Conservation (phyloP, 1,140 invertebrate species). For the Drosophila pallidifrons region DNA sequence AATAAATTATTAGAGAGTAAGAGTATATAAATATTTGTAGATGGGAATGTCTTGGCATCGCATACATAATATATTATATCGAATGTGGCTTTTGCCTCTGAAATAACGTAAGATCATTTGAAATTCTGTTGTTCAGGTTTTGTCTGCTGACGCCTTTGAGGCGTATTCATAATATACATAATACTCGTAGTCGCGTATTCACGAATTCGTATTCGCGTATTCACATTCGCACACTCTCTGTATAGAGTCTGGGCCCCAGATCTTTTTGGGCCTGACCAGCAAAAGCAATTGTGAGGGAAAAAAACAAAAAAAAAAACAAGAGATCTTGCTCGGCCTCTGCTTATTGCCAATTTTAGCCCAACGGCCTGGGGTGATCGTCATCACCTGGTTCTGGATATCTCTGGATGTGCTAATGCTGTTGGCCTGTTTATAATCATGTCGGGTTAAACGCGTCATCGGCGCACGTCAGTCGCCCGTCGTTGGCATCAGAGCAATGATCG, state of each 20-base stretch:
- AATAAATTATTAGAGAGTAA: not conserved
- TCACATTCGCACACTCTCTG: not conserved
- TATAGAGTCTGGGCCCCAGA: conserved; percentile 35
- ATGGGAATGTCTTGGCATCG: not conserved
- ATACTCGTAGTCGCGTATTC: no score
- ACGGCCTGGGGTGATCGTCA: conserved; percentile 52
- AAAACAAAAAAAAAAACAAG: not conserved
- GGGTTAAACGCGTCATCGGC: conserved; percentile 68
- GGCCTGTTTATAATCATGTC: conserved; percentile 63
- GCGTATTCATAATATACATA: not conserved
- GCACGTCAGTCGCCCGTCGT: conserved; percentile 63
- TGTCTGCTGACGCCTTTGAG: conserved; percentile 49
- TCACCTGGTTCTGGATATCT: conserved; percentile 62
- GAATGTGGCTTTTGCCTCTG: conserved; percentile 7
- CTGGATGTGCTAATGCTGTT: conserved; percentile 29
- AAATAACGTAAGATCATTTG: conserved; percentile 32
- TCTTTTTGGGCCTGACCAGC: conserved; percentile 29
- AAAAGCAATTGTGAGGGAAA: conserved; percentile 17
- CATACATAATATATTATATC: conserved; percentile 2
- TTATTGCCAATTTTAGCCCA: conserved; percentile 55
- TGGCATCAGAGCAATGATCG: conserved; percentile 10
- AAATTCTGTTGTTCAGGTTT: conserved; percentile 23
- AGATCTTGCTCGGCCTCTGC: conserved; percentile 25
- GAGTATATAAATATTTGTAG: no score
- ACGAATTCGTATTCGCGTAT: no score